Evolutionary conservation across 2,888 invertebrate genomes (phyloP), one percentile per base, ranked within the genome.

Genomic region (Acanthoscelides obtectus): DNA sequence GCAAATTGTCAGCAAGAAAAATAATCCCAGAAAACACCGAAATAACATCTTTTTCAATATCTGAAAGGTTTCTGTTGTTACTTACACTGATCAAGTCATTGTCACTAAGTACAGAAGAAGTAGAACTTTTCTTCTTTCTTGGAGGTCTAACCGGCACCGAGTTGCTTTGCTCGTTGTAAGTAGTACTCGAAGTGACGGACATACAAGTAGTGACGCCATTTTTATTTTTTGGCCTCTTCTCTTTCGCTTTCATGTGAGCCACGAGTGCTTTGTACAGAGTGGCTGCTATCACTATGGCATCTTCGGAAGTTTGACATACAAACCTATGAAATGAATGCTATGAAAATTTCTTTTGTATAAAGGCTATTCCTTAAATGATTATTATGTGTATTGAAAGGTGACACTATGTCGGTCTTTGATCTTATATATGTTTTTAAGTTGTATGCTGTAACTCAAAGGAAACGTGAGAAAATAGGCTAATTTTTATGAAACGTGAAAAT

Each of bases 271-370:
- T 94, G 86, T 96, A 96, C 77, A 96, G 88, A 75, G 95, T 96
- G 68, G 96, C 96, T 19, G 96, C 96, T 79, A 96, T 94, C 0
- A 95, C 94, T 64, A 96, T 93, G 75, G 96, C 96, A 85, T 96
- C 96, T 86, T 96, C 95, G 45, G 95, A 93, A 80, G 93, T 93
- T 84, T 93, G 92, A 85, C 96, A 96, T 79, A 95, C 93, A 86
- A 96, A 96, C 67, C 83, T 83, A 71, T 3, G 71, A 71, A 68
- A 66, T 63, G 25, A n/a, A 22, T 17, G 20, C 5, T 12, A 66
- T 20, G 12, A 66, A 20, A 66, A 17, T 65, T n/a, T n/a, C n/a
- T n/a, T n/a, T n/a, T n/a, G n/a, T n/a, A n/a, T n/a, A n/a, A n/a
- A n/a, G n/a, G n/a, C n/a, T n/a, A n/a, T n/a, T n/a, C n/a, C n/a